These are phyloP conservation scores for Alcedo quadribrachys DNA, from an alignment of 2,797 vertebrate species.

Conservation along the genomic window DNA sequence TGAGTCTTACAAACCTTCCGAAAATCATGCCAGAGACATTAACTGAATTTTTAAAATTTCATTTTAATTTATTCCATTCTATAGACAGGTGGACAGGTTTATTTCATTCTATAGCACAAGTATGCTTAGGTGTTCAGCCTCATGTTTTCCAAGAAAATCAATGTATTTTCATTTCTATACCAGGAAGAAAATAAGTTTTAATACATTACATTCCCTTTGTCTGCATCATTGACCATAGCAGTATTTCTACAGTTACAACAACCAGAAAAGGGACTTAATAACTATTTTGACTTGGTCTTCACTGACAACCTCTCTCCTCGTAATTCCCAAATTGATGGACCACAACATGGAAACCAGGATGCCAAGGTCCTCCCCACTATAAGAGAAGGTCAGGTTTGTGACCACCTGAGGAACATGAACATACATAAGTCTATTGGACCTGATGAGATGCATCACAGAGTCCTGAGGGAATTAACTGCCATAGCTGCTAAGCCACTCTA, in stretches of 20 bases:
- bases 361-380: background rate
- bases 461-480: background rate
- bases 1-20: background rate
- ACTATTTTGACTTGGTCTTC: background rate
- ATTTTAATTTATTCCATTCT: background rate
- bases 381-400: background rate
- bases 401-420: background rate
- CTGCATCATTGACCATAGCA: background rate
- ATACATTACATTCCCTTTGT: background rate
- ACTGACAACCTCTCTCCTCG: background rate
- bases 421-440: background rate
- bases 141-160: background rate
- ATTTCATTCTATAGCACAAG: background rate
- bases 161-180: background rate
- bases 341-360: background rate
- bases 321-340: background rate
- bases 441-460: background rate
- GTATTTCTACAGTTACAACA: background rate
- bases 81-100: background rate
- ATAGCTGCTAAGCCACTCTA: background rate
- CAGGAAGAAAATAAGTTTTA: background rate
- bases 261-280: background rate
- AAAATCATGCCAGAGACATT: background rate
- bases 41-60: background rate
- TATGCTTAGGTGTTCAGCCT: background rate